A percentile compares a stretch with the other conserved stretches of the same genome.
phyloP scores from a whole-genome alignment of 2,888 invertebrate genomes.

The Eustalomyia histrio region DNA sequence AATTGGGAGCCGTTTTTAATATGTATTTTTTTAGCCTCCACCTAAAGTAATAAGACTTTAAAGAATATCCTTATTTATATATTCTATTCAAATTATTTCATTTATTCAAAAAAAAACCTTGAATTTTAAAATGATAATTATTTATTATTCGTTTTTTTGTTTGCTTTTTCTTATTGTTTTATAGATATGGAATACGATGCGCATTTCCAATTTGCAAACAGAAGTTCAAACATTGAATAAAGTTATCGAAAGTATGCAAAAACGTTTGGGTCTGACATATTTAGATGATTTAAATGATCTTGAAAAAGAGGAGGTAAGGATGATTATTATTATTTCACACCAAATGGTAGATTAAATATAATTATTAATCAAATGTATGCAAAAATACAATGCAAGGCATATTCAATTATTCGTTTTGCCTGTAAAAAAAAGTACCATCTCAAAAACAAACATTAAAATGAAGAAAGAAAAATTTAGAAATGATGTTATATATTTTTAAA shows the following conservation, averaged over 20 bases:
- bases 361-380: background rate
- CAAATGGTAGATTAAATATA: background rate
- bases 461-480: slow-evolving; percentile 1
- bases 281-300: slow-evolving; percentile 77
- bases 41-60: too few species aligned
- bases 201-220: slow-evolving; percentile 72
- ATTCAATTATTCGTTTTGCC: background rate
- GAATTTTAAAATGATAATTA: background rate
- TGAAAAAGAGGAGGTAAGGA: slow-evolving; percentile 77
- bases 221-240: slow-evolving; percentile 73
- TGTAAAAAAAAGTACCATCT: background rate
- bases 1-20: too few species aligned
- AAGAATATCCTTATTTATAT: too few species aligned
- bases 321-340: slow-evolving; percentile 17
- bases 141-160: slow-evolving; percentile 5
- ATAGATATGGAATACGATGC: slow-evolving; percentile 76
- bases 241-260: slow-evolving; percentile 74
- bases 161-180: slow-evolving; percentile 52
- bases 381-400: background rate
- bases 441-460: background rate
- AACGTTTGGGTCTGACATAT: slow-evolving; percentile 76
- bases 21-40: too few species aligned
- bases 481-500: slow-evolving; percentile 40
- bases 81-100: too few species aligned
- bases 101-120: too few species aligned